These are phyloP conservation scores for Chymomyza caudatula DNA, from an alignment of 2,888 invertebrate species.

Conservation along the genomic window DNA sequence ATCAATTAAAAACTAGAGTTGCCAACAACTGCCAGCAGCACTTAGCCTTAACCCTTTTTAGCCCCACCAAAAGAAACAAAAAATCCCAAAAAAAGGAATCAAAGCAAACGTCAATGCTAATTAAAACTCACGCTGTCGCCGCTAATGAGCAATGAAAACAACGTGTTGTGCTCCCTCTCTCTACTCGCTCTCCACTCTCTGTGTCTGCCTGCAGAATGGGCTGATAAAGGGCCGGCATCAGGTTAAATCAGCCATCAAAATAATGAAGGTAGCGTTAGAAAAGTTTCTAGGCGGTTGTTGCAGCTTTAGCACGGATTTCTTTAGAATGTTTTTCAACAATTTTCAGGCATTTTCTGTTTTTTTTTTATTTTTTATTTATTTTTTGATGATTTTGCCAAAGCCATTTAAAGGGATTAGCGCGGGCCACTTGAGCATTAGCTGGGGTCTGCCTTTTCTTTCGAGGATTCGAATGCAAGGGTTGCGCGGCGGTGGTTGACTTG, in stretches of 20 bases:
- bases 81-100: constrained; percentile 28
- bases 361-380: neutral
- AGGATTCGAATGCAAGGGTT: constrained; percentile 47
- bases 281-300: neutral
- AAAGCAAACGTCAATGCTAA: constrained; percentile 65
- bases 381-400: constrained; percentile 20
- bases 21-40: constrained; percentile 51
- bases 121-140: constrained; percentile 71
- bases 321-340: constrained; percentile 54
- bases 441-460: constrained; percentile 22
- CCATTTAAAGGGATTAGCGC: constrained; percentile 63
- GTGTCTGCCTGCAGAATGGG: constrained; percentile 37
- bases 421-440: constrained; percentile 21
- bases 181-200: neutral
- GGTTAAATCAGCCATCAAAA: constrained; percentile 74
- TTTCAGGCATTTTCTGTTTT: constrained; percentile 39
- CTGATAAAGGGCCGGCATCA: constrained; percentile 68
- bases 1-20: constrained; percentile 38
- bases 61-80: neutral
- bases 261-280: constrained; percentile 65
- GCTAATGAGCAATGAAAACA: constrained; percentile 77
- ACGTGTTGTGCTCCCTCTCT: constrained; percentile 67
- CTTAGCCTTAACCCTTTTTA: constrained; percentile 54
- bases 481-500: neutral
- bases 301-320: constrained; percentile 54